Evolutionary conservation across 2,888 invertebrate species (phyloP).

Genomic region (Mimas tiliae): DNA sequence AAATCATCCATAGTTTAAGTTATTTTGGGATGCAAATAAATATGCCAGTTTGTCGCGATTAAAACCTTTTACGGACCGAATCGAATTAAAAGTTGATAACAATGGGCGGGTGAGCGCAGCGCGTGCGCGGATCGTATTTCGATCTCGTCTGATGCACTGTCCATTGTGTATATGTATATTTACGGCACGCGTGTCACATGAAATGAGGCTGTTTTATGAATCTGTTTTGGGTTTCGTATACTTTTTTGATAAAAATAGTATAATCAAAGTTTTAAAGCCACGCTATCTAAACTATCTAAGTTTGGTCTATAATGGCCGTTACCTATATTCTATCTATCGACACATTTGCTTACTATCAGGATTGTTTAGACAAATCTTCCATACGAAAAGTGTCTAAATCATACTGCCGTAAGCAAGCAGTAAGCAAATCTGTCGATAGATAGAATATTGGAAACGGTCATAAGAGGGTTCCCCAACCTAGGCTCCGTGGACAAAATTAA

Average conservation of each 20-base stretch:
- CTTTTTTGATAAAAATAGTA: background rate
- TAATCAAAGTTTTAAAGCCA: too few relatives aligned
- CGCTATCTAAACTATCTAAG: too few relatives aligned
- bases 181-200: conserved; percentile 22
- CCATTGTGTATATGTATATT: conserved; percentile 28
- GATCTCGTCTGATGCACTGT: conserved; percentile 19
- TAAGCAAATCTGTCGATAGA: too few relatives aligned
- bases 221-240: background rate
- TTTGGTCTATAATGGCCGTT: too few relatives aligned
- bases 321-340: too few relatives aligned
- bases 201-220: conserved; percentile 16
- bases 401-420: too few relatives aligned
- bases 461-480: too few relatives aligned
- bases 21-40: conserved; percentile 10
- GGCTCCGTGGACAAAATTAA: too few relatives aligned
- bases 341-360: too few relatives aligned
- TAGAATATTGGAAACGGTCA: too few relatives aligned
- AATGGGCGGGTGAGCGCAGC: background rate
- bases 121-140: conserved; percentile 18
- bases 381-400: too few relatives aligned
- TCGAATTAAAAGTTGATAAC: conserved; percentile 5
- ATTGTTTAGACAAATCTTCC: too few relatives aligned
- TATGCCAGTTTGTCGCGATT: conserved; percentile 13
- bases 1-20: background rate
- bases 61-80: conserved; percentile 14